Base-by-base conservation (phyloP, 2,888 invertebrate genomes). In the Habroteleia sp. region DNA sequence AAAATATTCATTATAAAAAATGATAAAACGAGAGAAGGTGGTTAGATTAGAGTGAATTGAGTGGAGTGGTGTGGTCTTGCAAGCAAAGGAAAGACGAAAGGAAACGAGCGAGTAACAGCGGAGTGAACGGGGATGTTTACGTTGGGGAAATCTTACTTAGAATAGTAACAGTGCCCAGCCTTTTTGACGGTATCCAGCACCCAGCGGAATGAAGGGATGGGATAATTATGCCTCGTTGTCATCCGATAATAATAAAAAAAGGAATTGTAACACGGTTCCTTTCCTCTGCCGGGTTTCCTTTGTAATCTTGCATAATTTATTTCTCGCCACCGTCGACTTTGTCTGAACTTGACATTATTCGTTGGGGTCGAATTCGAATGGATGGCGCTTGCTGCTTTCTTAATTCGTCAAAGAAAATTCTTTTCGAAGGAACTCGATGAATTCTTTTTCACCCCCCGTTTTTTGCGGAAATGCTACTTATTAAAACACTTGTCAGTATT, bases 291-390 rank as follows among this genome's bases (percentile, higher is more conserved):
- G 60, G 75, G 68, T 75, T 78, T 80, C 79, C 81, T 86, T 86
- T 87, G 88, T 87, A 86, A 88, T 88, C 87, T 87, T 83, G 88
- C 88, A 87, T 88, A 88, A 88, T 88, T 88, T 88, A 88, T 88
- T 86, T 88, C 84, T 82, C 83, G 81, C 84, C 84, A 85, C 86
- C 85, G 86, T 83, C 82, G 77, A 79, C 80, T 79, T 72, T 75
- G 75, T 74, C 77, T 74, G 84, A 85, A 87, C 86, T 86, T 83
- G 86, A 84, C 85, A 83, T 84, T 82, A 83, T 82, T 84, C 81
- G 74, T 54, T 63, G 60, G 66, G 72, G 71, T 72, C 65, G 77
- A 77, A 76, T 79, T 77, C 68, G 74, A 77, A 78, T 69, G 65
- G 73, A 52, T 75, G 60, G 56, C 46, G 74, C 73, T 60, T 75